Percentiles rank a stretch among this genome's conserved stretches.
phyloP scores from a whole-genome alignment of 2,888 invertebrate species.

The Temnothorax ravouxi region DNA sequence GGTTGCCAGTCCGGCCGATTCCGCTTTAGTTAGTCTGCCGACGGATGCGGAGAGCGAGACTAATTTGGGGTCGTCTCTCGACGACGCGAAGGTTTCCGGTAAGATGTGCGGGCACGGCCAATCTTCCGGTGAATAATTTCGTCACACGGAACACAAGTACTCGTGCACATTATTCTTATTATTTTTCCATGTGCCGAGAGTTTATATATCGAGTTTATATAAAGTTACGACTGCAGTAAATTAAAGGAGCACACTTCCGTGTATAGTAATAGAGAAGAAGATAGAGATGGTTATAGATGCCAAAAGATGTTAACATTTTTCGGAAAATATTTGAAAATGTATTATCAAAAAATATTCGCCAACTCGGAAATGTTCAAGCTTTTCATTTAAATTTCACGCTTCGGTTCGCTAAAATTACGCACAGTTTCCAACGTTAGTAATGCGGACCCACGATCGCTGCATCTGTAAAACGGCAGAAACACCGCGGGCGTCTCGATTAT shows the following conservation, averaged over 20 bases:
- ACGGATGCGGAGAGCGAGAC: conserved; percentile 9
- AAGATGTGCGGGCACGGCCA: background rate
- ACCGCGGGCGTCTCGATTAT: conserved; percentile 14
- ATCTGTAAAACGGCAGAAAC: background rate
- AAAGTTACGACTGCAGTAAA: background rate
- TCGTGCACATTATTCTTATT: background rate
- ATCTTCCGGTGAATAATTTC: background rate
- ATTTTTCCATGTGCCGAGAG: background rate
- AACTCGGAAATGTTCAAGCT: background rate
- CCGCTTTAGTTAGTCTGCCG: conserved; percentile 16
- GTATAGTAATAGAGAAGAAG: background rate
- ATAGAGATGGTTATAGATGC: background rate
- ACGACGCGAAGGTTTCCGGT: background rate
- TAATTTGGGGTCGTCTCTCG: conserved; percentile 4
- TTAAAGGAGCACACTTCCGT: background rate
- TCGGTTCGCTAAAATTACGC: background rate
- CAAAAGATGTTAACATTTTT: background rate
- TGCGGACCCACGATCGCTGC: background rate
- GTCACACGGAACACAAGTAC: background rate
- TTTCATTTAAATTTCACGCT: conserved; percentile 3
- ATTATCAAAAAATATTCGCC: background rate
- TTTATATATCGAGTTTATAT: too few relatives aligned
- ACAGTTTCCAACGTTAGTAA: background rate
- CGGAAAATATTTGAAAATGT: background rate
- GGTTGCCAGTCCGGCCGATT: conserved; percentile 40